Base-by-base conservation (phyloP, 2,113 vertebrate species). In the Motacilla alba region DNA sequence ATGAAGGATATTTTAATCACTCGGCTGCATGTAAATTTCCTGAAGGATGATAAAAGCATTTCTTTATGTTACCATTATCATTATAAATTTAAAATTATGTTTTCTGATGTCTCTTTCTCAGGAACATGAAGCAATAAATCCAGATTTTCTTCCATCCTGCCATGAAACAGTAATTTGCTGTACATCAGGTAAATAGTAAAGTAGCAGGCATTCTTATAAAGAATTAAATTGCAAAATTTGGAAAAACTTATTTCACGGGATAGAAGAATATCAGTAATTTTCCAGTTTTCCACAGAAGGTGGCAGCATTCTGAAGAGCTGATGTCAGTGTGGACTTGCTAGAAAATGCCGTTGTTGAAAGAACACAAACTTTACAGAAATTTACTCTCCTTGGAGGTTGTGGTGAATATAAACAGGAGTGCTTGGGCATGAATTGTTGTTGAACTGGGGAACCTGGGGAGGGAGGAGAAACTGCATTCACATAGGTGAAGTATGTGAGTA, bases 241-340 rank as follows among this genome's bases (percentile, higher is more conserved):
- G 68, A 31, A 66, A 60, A 87, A 47, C 23, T 35, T 39, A 6
- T 2, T 49, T 41, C 3, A 3, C 6, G 10, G 60, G 26, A 30
- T 24, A 46, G 64, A 83, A 53, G 44, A 64, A 10, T n/a, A 35
- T 22, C 28, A 37, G 63, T 66, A 49, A 28, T 85, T 78, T 87
- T 83, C 91, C 74, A 58, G 24, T 59, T 89, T 83, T 83, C 70
- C 84, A 66, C 91, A 50, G 91, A 76, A 94, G 84, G 87, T 94
- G 95, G 93, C 91, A 97, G 95, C 81, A 66, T 89, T 82, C 53
- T 74, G 95, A 82, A 89, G 73, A 67, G 11, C 28, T 62, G 41
- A n/a, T 50, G n/a, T 49, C 66, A 13, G 22, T 5, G 10, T 41
- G 55, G 43, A 39, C 37, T 79, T 47, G 37, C 13, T 35, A 13